Evolutionary conservation across 2,888 invertebrate species (phyloP), one percentile per base, ranked within the genome.

Genomic region (Scaptomyza caliginosa): DNA sequence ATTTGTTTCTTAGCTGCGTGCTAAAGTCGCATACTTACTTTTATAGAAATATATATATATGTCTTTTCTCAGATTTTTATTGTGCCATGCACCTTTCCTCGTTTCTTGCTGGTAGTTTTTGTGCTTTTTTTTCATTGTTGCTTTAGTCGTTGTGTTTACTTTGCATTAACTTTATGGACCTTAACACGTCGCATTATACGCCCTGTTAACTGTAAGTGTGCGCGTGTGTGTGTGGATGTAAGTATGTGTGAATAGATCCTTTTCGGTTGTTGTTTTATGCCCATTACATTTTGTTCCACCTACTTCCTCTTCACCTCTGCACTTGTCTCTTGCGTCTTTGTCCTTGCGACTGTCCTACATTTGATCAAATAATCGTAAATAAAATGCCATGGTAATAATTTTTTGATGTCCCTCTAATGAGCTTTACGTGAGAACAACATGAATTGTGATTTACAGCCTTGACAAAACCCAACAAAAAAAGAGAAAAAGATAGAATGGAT

Each of bases 291-390:
- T 10, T 28, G 11, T 38, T 43, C 6, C 8, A 7, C 16, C 19
- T 16, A 13, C 23, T 21, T 46, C 8, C 26, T 26, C 11, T 16
- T n/a, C 6, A 1, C 7, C 10, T 21, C 6, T 11, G 10, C 26
- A 26, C 26, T 32, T 34, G 16, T 13, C 34, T 34, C 16, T 16
- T 0, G 6, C 16, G 26, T 42, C 39, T 17, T 17, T 19, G 38
- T 17, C 21, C 36, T 42, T 23, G 57, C 38, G 38, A 56, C 51
- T 67, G 58, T 45, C 59, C 57, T 56, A 63, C 60, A 81, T 84
- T 75, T 86, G 73, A 86, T 75, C 82, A 85, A 80, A 80, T 82
- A 85, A 85, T 82, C 86, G 86, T 82, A 75, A 80, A 80, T 82
- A 78, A 77, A 85, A 77, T 72, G 72, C 51, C 68, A 64, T 76